These are phyloP conservation scores for Calliopsis andreniformis DNA, from an alignment of 1,140 invertebrate genomes.

Conservation along the genomic window DNA sequence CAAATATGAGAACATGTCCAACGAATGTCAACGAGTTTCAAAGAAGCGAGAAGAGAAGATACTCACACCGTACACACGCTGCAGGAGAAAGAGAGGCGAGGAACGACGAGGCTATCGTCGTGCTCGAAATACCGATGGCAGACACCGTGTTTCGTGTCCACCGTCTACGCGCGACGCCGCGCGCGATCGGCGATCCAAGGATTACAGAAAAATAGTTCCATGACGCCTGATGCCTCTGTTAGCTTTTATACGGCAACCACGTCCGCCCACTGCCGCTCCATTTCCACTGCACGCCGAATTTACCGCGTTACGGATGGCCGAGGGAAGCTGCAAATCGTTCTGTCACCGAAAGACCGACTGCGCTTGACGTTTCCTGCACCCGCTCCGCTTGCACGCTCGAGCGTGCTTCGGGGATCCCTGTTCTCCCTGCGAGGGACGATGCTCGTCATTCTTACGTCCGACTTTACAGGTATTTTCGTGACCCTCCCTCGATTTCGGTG, in stretches of 20 bases:
- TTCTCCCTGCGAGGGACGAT: background rate
- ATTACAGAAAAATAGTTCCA: conserved; percentile 65
- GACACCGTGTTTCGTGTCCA: conserved; percentile 11
- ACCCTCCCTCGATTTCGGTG: too few relatives aligned
- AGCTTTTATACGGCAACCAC: conserved; percentile 53
- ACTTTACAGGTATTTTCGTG: too few relatives aligned
- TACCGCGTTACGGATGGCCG: conserved; percentile 39
- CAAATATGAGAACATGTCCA: conserved; percentile 59
- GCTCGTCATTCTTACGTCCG: background rate
- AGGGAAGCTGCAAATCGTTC: conserved; percentile 51
- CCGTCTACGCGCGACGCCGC: conserved; percentile 37
- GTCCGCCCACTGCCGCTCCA: conserved; percentile 48
- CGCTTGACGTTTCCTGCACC: conserved; percentile 44
- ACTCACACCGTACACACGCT: background rate
- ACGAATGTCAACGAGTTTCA: conserved; percentile 68
- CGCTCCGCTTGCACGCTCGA: conserved; percentile 8
- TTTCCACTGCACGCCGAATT: conserved; percentile 52
- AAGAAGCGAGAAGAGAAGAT: conserved; percentile 14
- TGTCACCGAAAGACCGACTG: conserved; percentile 44
- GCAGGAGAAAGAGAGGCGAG: background rate
- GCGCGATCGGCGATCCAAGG: conserved; percentile 47
- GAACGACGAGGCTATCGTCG: conserved; percentile 20
- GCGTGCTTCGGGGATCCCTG: conserved; percentile 4
- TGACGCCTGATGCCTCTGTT: conserved; percentile 61
- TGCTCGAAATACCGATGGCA: background rate